Evolutionary conservation across 2,888 invertebrate species (phyloP).

Genomic region (Stegana nigrithorax): DNA sequence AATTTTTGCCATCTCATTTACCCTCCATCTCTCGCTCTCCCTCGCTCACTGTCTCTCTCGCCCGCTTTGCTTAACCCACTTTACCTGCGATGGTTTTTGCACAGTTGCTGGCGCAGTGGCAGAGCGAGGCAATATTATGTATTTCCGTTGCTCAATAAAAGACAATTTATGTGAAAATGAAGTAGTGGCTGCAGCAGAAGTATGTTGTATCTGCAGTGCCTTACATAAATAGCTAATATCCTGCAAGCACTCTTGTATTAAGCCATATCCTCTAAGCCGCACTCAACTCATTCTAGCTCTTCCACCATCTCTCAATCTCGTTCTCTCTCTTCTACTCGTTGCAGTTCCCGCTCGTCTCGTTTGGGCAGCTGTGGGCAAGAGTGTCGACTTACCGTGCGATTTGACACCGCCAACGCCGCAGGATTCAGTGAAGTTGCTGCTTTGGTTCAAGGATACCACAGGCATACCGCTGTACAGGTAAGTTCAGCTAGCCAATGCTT

Average conservation of each 20-base stretch:
- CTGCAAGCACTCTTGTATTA: too few species aligned
- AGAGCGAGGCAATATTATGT: neutral
- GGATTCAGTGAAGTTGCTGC: slow-evolving; percentile 82
- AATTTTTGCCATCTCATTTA: neutral
- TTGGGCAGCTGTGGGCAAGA: slow-evolving; percentile 82
- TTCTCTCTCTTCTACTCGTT: slow-evolving; percentile 48
- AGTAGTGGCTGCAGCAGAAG: slow-evolving; percentile 1
- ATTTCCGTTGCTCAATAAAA: slow-evolving; percentile 12
- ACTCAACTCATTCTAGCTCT: too few species aligned
- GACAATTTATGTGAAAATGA: slow-evolving; percentile 16
- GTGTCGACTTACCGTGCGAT: slow-evolving; percentile 86
- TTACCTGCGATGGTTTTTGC: too few species aligned
- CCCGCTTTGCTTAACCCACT: neutral
- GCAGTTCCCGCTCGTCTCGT: slow-evolving; percentile 76
- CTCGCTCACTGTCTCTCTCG: neutral
- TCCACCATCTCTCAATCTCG: neutral
- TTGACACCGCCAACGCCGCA: slow-evolving; percentile 78
- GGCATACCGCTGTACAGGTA: slow-evolving; percentile 91
- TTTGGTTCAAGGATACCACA: slow-evolving; percentile 89
- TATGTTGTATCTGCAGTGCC: neutral
- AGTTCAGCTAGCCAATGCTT: slow-evolving; percentile 57
- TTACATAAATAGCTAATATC: slow-evolving; percentile 5
- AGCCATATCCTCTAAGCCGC: too few species aligned
- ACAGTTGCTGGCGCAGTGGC: too few species aligned
- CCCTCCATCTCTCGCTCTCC: neutral